Percentiles rank a stretch among this genome's conserved stretches.
Conservation (phyloP, 1,140 invertebrate species). For the Lysiphlebus fabarum region DNA sequence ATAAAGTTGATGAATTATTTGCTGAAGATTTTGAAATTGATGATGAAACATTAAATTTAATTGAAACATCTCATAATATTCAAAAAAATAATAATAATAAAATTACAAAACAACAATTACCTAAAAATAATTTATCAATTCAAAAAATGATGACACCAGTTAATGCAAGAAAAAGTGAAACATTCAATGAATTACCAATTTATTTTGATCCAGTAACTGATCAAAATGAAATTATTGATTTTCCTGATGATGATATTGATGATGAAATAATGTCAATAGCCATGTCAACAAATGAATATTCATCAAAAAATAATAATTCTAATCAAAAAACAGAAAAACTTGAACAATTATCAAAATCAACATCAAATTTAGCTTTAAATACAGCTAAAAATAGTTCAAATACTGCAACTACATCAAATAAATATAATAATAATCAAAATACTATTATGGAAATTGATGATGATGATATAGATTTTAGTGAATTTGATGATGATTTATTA, state of each 20-base stretch:
- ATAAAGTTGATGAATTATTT: slow-evolving; percentile 21
- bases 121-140: not conserved
- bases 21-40: slow-evolving; percentile 42
- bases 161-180: not conserved
- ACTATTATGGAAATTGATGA: not conserved
- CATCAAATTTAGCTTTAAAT: too few species aligned
- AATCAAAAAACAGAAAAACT: too few species aligned
- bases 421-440: slow-evolving; percentile 19
- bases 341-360: too few species aligned
- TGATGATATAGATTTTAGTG: not conserved
- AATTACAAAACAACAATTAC: not conserved
- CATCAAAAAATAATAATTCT: too few species aligned
- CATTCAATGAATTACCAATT: slow-evolving; percentile 7
- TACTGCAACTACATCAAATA: too few species aligned
- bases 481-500: not conserved
- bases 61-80: slow-evolving; percentile 27
- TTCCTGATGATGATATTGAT: slow-evolving; percentile 27
- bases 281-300: too few species aligned
- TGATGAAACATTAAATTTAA: slow-evolving; percentile 31
- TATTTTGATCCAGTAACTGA: not conserved
- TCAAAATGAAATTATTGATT: slow-evolving; percentile 9
- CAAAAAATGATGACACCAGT: not conserved
- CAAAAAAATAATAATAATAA: not conserved
- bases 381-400: too few species aligned
- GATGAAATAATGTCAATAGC: slow-evolving; percentile 29